phyloP scores from a whole-genome alignment of 2,888 invertebrate species.

The Blastobasis lacticolella region DNA sequence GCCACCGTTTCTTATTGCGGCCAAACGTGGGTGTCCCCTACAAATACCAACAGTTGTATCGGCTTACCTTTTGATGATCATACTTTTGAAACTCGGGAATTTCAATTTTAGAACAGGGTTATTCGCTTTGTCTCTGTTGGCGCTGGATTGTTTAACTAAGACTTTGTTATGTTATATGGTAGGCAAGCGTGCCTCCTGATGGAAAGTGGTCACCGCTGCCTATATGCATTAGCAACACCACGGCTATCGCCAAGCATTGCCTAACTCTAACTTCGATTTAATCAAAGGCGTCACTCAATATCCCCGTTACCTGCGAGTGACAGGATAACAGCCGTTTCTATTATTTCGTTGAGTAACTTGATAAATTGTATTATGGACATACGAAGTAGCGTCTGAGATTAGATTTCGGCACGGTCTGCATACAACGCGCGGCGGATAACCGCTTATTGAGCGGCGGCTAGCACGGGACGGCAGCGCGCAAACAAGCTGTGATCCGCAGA shows the following conservation, averaged over 20 bases:
- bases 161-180: neutral
- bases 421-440: neutral
- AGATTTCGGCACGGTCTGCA: too few relatives aligned
- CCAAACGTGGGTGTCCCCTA: neutral
- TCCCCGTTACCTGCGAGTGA: too few relatives aligned
- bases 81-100: neutral
- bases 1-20: slow-evolving; percentile 9
- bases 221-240: too few relatives aligned
- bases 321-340: too few relatives aligned
- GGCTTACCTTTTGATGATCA: neutral
- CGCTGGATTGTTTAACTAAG: neutral
- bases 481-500: slow-evolving; percentile 8
- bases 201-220: too few relatives aligned
- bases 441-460: slow-evolving; percentile 5
- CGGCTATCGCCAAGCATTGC: too few relatives aligned
- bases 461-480: neutral
- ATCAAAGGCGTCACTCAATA: too few relatives aligned
- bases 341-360: too few relatives aligned
- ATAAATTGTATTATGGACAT: too few relatives aligned
- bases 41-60: neutral
- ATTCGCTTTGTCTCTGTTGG: neutral
- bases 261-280: too few relatives aligned
- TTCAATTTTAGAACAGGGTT: neutral
- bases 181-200: too few relatives aligned
- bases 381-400: too few relatives aligned